These are phyloP conservation scores for Anarrhichthys ocellatus DNA, from an alignment of 2,113 vertebrate species.

Conservation along the genomic window DNA sequence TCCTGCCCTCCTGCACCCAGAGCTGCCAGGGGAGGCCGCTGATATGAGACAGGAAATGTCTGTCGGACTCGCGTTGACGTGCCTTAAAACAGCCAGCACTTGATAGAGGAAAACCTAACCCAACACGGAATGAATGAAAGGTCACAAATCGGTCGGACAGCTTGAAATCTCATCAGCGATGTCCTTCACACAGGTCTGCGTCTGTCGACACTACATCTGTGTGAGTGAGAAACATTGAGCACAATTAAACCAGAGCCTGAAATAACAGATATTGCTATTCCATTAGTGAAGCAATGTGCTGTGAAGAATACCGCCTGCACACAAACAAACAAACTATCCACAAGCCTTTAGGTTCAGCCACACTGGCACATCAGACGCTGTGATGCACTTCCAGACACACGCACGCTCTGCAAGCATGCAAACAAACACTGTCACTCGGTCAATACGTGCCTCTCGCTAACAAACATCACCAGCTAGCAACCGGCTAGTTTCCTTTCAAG, in stretches of 20 bases:
- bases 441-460: slow-evolving; percentile 19
- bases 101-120: slow-evolving; percentile 43
- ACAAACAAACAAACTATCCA: slow-evolving; percentile 75
- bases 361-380: slow-evolving; percentile 32
- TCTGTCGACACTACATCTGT: slow-evolving; percentile 42
- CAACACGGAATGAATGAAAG: slow-evolving; percentile 56
- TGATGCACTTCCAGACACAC: slow-evolving; percentile 31
- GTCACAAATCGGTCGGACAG: slow-evolving; percentile 51
- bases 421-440: slow-evolving; percentile 25
- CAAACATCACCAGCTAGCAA: slow-evolving; percentile 26
- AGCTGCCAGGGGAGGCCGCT: slow-evolving; percentile 24
- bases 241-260: slow-evolving; percentile 54
- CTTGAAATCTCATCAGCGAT: slow-evolving; percentile 53
- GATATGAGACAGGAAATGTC: slow-evolving; percentile 67
- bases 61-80: slow-evolving; percentile 32
- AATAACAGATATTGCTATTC: slow-evolving; percentile 70
- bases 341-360: slow-evolving; percentile 44
- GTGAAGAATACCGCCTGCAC: slow-evolving; percentile 30
- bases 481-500: slow-evolving; percentile 9
- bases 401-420: slow-evolving; percentile 21
- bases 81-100: slow-evolving; percentile 41
- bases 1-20: slow-evolving; percentile 39
- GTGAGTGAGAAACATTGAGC: slow-evolving; percentile 5
- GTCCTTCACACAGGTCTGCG: slow-evolving; percentile 29
- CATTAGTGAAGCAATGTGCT: slow-evolving; percentile 53